Evolutionary conservation across 2,888 invertebrate genomes (phyloP).

Genomic region (Latrodectus elegans): DNA sequence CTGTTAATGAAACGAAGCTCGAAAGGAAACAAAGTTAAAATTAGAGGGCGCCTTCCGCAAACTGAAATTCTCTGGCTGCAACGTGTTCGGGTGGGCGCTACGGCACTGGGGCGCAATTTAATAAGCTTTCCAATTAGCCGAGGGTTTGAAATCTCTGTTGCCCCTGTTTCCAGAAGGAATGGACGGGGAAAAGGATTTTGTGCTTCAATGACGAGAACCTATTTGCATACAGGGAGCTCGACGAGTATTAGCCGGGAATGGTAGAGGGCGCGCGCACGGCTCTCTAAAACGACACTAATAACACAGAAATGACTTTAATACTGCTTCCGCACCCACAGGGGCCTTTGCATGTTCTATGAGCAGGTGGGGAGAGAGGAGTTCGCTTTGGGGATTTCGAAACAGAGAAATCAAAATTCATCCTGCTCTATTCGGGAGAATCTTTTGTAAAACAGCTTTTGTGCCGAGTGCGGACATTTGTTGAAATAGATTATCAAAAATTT

Average conservation of each 20-base stretch:
- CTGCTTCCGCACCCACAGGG: slow-evolving; percentile 58
- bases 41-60: slow-evolving; percentile 32
- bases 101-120: slow-evolving; percentile 55
- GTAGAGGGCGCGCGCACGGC: not conserved
- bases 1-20: slow-evolving; percentile 65
- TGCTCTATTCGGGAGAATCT: slow-evolving; percentile 8
- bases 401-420: slow-evolving; percentile 65
- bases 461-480: not conserved
- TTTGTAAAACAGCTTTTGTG: not conserved
- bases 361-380: not conserved
- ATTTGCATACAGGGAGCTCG: slow-evolving; percentile 43
- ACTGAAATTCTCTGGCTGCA: slow-evolving; percentile 9
- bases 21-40: slow-evolving; percentile 67
- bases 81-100: slow-evolving; percentile 26
- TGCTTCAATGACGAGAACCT: slow-evolving; percentile 57
- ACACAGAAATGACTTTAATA: slow-evolving; percentile 68
- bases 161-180: not conserved
- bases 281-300: slow-evolving; percentile 67
- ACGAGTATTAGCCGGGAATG: slow-evolving; percentile 41
- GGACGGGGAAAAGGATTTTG: slow-evolving; percentile 50
- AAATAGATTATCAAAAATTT: slow-evolving; percentile 1
- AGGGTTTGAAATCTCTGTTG: slow-evolving; percentile 51
- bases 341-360: not conserved
- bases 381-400: not conserved
- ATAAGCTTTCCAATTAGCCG: slow-evolving; percentile 69